Evolutionary conservation across 2,113 vertebrate genomes (phyloP).

Genomic region (Dolichotis patagonum): DNA sequence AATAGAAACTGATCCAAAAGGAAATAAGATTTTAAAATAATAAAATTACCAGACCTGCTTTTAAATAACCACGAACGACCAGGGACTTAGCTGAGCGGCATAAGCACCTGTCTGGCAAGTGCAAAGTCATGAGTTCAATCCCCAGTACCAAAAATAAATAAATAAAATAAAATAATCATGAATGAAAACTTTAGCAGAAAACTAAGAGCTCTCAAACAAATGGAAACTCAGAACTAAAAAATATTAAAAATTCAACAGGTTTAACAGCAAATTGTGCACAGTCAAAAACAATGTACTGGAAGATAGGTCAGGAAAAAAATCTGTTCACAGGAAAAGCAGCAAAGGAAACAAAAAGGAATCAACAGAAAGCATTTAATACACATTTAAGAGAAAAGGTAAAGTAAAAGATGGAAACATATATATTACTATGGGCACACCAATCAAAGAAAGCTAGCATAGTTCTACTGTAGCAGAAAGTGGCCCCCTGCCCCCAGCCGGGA

Average conservation of each 20-base stretch:
- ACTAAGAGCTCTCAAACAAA: background rate
- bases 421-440: background rate
- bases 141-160: too few relatives aligned
- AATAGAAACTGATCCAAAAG: background rate
- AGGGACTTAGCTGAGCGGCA: too few relatives aligned
- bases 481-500: background rate
- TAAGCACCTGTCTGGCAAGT: too few relatives aligned
- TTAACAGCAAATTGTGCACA: background rate
- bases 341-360: background rate
- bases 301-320: background rate
- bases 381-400: background rate
- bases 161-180: background rate
- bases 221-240: slow-evolving; percentile 11
- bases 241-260: background rate
- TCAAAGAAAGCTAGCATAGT: background rate
- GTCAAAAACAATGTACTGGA: background rate
- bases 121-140: too few relatives aligned
- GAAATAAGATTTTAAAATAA: background rate
- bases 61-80: background rate
- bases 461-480: background rate
- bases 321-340: background rate
- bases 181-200: slow-evolving; percentile 1
- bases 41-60: background rate
- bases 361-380: background rate
- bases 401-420: background rate